Evolutionary conservation across 2,797 vertebrate genomes (phyloP).

Genomic region (Falco columbarius): DNA sequence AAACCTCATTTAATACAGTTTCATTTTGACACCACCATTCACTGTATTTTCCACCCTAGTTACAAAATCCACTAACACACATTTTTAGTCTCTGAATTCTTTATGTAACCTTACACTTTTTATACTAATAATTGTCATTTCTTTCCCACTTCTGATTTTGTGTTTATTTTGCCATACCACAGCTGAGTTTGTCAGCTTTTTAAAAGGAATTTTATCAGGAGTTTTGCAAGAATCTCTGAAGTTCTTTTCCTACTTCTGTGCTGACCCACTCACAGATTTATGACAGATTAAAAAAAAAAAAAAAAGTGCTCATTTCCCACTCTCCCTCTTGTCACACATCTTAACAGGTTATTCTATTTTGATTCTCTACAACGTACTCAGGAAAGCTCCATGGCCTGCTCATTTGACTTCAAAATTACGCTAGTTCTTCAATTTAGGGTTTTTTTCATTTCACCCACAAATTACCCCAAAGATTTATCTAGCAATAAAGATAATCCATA

Average conservation of each 20-base stretch:
- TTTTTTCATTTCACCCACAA: background rate
- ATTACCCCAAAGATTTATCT: background rate
- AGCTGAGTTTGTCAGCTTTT: background rate
- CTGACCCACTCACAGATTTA: background rate
- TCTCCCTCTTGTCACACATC: background rate
- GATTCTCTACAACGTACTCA: background rate
- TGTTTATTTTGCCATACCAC: background rate
- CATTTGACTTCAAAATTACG: too few species aligned
- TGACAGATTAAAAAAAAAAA: background rate
- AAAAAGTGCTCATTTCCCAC: background rate
- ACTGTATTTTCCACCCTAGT: background rate
- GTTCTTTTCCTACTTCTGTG: background rate
- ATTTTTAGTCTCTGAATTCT: background rate
- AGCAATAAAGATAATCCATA: background rate
- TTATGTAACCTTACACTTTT: background rate
- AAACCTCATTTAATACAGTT: background rate
- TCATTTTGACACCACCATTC: background rate
- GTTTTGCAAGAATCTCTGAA: background rate
- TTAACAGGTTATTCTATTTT: background rate
- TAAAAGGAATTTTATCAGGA: background rate
- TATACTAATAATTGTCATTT: rapidly evolving
- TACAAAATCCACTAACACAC: background rate
- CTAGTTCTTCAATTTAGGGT: background rate
- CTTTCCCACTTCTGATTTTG: background rate
- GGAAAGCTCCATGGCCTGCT: background rate